Percentiles rank a stretch among this genome's conserved stretches.
phyloP scores from a whole-genome alignment of 1,140 invertebrate species.

The Macrotrachela quadricornifera region DNA sequence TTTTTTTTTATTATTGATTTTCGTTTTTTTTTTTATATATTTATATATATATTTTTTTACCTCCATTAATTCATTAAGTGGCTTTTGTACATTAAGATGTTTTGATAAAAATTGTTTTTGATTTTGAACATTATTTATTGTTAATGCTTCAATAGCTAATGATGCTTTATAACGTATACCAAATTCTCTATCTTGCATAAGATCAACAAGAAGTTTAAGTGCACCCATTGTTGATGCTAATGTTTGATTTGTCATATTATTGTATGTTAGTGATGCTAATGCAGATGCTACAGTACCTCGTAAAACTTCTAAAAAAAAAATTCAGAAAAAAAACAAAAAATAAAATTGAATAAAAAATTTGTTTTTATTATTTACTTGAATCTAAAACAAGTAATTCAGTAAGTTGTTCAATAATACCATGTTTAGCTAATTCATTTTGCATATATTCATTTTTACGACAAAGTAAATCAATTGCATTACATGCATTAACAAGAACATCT shows the following conservation, averaged over 20 bases:
- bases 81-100: slow-evolving; percentile 21
- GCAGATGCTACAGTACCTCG: slow-evolving; percentile 1
- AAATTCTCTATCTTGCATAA: slow-evolving; percentile 22
- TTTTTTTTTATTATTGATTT: no score
- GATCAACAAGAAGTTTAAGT: slow-evolving; percentile 23
- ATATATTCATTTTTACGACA: slow-evolving; percentile 1
- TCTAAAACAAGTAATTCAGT: slow-evolving; percentile 1
- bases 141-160: slow-evolving; percentile 25
- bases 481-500: slow-evolving; percentile 27
- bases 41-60: slow-evolving; percentile 12
- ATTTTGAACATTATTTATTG: slow-evolving; percentile 19
- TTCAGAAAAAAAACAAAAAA: neutral
- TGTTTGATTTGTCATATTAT: slow-evolving; percentile 20
- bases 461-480: slow-evolving; percentile 23
- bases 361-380: neutral
- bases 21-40: no score
- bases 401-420: neutral
- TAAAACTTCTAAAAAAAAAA: slow-evolving; percentile 1
- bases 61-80: slow-evolving; percentile 25
- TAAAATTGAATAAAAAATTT: neutral
- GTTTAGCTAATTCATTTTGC: slow-evolving; percentile 1
- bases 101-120: slow-evolving; percentile 19
- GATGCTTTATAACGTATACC: slow-evolving; percentile 26
- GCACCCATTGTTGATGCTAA: slow-evolving; percentile 17
- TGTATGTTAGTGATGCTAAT: slow-evolving; percentile 10